Evolutionary conservation across 2,797 vertebrate genomes (phyloP).

Genomic region (Setipinna tenuifilis): DNA sequence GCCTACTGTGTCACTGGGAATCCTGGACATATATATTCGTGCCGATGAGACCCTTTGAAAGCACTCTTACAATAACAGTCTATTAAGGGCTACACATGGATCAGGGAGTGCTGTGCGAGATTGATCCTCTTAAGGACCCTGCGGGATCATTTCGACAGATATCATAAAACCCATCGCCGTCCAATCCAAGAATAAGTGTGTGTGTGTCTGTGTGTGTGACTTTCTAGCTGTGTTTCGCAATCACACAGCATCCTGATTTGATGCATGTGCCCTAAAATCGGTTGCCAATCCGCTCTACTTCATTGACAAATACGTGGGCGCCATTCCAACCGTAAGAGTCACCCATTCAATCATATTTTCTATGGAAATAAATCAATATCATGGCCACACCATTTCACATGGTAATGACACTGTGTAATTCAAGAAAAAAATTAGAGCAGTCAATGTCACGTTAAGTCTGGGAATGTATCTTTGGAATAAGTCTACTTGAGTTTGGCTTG

Average conservation of each 20-base stretch:
- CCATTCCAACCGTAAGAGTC: constrained; percentile 4
- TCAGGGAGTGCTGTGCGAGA: background rate
- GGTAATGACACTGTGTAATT: background rate
- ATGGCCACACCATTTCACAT: background rate
- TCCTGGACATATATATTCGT: background rate
- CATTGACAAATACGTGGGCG: constrained; percentile 27
- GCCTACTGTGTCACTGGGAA: background rate
- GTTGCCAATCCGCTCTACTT: constrained; percentile 32
- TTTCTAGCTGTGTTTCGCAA: constrained; percentile 25
- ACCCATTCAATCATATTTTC: background rate
- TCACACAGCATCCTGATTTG: constrained; percentile 21
- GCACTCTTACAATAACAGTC: background rate
- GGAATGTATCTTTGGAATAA: background rate
- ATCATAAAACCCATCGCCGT: constrained; percentile 14
- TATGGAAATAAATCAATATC: background rate
- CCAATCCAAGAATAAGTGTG: background rate
- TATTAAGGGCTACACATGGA: constrained; percentile 10
- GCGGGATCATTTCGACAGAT: background rate
- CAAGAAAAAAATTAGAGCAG: background rate
- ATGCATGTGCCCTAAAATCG: constrained; percentile 33
- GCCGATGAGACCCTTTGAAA: too few species aligned
- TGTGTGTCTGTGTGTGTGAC: background rate
- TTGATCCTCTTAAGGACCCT: constrained; percentile 19
- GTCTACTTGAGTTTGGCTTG: background rate
- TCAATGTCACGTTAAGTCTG: background rate